These are phyloP conservation scores for Oceanodroma leucorhoa DNA, from an alignment of 2,797 vertebrate genomes.

Conservation along the genomic window DNA sequence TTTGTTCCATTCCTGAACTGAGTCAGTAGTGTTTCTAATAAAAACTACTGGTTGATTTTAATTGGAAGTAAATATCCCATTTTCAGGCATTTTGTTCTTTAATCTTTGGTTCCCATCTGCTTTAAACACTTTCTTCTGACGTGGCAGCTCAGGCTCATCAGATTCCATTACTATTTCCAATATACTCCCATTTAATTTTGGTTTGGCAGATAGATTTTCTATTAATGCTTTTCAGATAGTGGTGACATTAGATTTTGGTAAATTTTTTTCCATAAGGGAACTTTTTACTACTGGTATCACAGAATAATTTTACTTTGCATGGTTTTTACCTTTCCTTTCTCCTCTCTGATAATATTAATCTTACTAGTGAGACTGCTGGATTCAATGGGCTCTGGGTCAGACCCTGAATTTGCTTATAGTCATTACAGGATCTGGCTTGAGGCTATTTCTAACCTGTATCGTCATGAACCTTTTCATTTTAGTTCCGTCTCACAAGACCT, in stretches of 20 bases:
- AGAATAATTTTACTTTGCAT: background rate
- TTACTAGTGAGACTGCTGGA: background rate
- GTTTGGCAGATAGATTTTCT: background rate
- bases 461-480: background rate
- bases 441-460: background rate
- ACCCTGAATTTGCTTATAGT: background rate
- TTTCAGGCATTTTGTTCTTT: background rate
- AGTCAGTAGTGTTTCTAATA: background rate
- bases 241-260: background rate
- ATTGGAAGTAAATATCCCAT: background rate
- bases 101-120: background rate
- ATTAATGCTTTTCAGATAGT: background rate
- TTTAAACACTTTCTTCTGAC: background rate
- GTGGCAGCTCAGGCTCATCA: background rate
- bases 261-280: background rate
- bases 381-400: background rate
- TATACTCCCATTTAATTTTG: background rate
- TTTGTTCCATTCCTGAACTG: background rate
- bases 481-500: background rate
- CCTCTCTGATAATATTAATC: background rate
- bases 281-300: background rate
- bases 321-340: background rate
- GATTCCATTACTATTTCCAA: background rate
- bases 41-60: background rate
- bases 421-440: background rate